phyloP scores from a whole-genome alignment of 2,888 invertebrate genomes.

The Drosophila anceps region DNA sequence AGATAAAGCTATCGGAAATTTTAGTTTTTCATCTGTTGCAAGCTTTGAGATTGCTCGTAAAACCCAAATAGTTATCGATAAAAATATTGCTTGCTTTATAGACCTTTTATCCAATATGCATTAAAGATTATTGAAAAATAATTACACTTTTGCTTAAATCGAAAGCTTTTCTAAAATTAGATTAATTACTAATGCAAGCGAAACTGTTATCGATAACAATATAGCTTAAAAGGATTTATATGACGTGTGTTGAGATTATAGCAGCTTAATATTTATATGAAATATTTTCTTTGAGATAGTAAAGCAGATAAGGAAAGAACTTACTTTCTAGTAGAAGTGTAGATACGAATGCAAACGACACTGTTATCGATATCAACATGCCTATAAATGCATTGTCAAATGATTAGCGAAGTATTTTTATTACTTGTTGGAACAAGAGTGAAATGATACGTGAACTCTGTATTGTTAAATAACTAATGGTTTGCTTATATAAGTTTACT shows the following conservation, averaged over 20 bases:
- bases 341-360: too few species aligned
- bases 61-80: neutral
- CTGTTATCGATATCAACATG: neutral
- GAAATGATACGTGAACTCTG: neutral
- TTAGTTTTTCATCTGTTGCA: neutral
- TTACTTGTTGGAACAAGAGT: neutral
- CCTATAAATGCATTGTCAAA: neutral
- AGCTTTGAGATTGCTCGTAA: neutral
- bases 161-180: neutral
- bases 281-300: neutral
- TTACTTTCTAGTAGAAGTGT: neutral
- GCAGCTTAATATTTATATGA: neutral
- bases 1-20: neutral
- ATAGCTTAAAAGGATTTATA: neutral
- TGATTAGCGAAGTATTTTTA: neutral
- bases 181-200: neutral
- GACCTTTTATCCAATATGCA: too few species aligned
- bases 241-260: neutral
- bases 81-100: neutral
- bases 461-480: neutral
- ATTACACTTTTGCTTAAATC: too few species aligned
- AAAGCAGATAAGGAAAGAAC: neutral
- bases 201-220: neutral
- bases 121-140: neutral
- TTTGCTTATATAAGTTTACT: too few species aligned